Conservation (phyloP, 1,140 invertebrate genomes). For the Solen grandis region DNA sequence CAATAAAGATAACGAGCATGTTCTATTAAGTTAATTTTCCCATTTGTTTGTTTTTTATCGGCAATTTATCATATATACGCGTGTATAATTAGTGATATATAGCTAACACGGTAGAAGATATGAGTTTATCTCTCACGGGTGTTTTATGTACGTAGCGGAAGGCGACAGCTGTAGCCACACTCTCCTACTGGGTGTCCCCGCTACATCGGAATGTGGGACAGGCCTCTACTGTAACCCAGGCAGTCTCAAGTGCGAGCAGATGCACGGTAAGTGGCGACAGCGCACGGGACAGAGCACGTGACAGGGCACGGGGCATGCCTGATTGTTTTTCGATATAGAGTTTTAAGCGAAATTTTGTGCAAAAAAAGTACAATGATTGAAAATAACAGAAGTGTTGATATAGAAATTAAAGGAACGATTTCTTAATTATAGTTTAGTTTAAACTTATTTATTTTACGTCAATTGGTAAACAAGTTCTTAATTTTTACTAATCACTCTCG, state of each 20-base stretch:
- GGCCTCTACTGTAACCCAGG: conserved; percentile 40
- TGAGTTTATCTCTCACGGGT: not conserved
- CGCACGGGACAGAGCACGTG: no score
- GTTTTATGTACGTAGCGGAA: conserved; percentile 13
- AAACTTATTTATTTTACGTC: no score
- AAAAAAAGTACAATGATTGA: no score
- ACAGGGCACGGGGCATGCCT: no score
- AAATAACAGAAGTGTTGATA: no score
- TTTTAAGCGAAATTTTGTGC: no score
- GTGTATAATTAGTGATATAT: not conserved
- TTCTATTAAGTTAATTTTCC: not conserved
- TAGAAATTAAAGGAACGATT: no score
- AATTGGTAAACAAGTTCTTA: no score
- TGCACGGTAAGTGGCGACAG: no score
- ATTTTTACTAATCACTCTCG: no score
- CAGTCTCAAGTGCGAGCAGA: conserved; percentile 12
- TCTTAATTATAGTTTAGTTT: no score
- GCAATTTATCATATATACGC: not conserved
- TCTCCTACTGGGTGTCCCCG: conserved; percentile 43
- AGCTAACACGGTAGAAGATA: not conserved
- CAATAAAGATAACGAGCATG: not conserved
- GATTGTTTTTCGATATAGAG: no score
- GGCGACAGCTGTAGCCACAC: conserved; percentile 40
- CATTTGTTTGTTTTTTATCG: not conserved
- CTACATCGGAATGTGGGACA: conserved; percentile 33